Base-by-base conservation (phyloP, 2,888 invertebrate genomes). In the Nymphalis urticae region DNA sequence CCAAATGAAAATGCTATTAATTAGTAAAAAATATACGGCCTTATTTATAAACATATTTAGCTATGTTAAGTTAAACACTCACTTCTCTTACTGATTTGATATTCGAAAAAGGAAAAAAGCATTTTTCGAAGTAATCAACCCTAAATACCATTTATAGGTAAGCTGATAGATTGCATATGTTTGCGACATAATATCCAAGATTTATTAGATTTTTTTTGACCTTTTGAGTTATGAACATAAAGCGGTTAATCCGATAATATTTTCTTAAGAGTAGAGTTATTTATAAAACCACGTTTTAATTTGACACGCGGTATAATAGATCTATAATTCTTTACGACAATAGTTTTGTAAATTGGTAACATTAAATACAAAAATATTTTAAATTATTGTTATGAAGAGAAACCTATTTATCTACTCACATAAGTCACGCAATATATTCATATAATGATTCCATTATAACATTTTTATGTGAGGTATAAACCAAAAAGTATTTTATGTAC, bases 361-460 rank as follows among this genome's bases (percentile, higher is more conserved):
- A 68, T 70, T 69, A 48, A 47, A 71, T 66, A 65, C 51, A 72
- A 72, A 72, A 68, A 75, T 73, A 62, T 68, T 66, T 59, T 56
- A 50, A 56, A 63, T 48, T 50, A 63, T 51, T 70, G 63, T 32
- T 36, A 10, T 10, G 6, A 32, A 76, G 79, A 79, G 77, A 81
- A 81, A 80, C 78, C 80, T 82, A 84, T 36, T 51, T 36, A 65
- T 72, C 78, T 82, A 73, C 75, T 77, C 71, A 77, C 76, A 53
- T 77, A 72, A 76, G 68, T 67, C 63, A 75, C 74, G 78, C 76
- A 77, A 76, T 75, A 65, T 70, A 70, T 75, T 76, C 75, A 76
- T 76, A 80, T 76, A 79, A 75, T 73, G 75, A 75, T 79, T 75
- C 75, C 73, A 71, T 72, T 71, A 75, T 76, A 67, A 73, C 67